Percentiles rank a stretch among this genome's conserved stretches.
Evolutionary conservation across 2,888 invertebrate genomes (phyloP).

Genomic region (Glyphotaelius pellucidus): DNA sequence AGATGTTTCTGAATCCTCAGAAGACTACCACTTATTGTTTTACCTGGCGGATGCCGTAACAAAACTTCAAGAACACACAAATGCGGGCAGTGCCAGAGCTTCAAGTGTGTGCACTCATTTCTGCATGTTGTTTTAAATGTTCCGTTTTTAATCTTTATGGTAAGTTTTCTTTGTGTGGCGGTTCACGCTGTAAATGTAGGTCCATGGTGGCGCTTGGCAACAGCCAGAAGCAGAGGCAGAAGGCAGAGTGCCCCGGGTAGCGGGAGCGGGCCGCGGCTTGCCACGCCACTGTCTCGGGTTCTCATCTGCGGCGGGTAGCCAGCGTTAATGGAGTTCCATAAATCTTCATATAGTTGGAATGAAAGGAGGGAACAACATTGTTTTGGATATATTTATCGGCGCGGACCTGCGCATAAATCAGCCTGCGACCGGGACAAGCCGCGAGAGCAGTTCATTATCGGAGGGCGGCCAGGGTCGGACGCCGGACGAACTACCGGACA

Average conservation of each 20-base stretch:
- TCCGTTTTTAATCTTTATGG: background rate
- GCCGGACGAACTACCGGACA: background rate
- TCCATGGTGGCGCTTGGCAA: background rate
- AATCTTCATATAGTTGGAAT: slow-evolving; percentile 60
- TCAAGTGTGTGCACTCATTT: background rate
- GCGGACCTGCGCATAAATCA: slow-evolving; percentile 60
- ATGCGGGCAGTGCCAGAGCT: no score
- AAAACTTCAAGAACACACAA: no score
- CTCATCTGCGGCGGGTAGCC: slow-evolving; percentile 47
- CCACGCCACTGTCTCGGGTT: slow-evolving; percentile 22
- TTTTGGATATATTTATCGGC: slow-evolving; percentile 63
- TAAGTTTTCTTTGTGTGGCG: background rate
- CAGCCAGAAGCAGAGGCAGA: background rate
- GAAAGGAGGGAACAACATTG: slow-evolving; percentile 59
- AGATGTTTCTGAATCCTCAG: no score
- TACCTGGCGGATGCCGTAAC: no score
- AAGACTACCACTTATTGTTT: no score
- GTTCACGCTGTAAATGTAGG: background rate
- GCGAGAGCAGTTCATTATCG: background rate
- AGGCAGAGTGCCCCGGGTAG: background rate
- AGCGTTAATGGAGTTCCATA: slow-evolving; percentile 57
- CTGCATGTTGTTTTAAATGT: background rate
- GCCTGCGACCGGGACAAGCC: slow-evolving; percentile 31
- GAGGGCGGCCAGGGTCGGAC: slow-evolving; percentile 2
- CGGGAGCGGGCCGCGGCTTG: background rate